phyloP scores from a whole-genome alignment of 1,140 invertebrate species.

The Palaemon carinicauda region DNA sequence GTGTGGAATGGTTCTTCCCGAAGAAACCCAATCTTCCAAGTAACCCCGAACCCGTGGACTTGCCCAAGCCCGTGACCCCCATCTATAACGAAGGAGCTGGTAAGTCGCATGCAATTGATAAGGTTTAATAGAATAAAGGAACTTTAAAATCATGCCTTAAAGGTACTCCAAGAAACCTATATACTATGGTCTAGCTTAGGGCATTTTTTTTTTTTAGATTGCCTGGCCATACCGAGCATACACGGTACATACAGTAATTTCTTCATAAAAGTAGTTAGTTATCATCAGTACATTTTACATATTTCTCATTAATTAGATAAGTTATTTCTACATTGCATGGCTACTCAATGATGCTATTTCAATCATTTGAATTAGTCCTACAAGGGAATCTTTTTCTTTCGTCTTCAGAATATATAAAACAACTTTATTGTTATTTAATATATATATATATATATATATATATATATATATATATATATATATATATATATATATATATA shows the following conservation, averaged over 20 bases:
- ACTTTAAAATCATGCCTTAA: no score
- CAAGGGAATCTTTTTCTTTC: not conserved
- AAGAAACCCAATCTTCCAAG: slow-evolving; percentile 27
- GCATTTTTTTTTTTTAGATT: no score
- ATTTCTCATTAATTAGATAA: no score
- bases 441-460: not conserved
- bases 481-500: not conserved
- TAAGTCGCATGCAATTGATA: not conserved
- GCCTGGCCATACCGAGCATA: no score
- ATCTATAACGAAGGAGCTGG: not conserved
- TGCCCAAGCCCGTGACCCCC: slow-evolving; percentile 30
- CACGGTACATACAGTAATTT: no score
- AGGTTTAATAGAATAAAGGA: not conserved
- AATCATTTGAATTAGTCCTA: not conserved
- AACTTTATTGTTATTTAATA: not conserved
- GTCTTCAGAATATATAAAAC: not conserved
- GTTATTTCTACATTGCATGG: no score
- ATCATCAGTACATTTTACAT: no score
- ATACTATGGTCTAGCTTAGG: no score
- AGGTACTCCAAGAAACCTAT: no score
- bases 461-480: not conserved
- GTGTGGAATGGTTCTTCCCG: not conserved
- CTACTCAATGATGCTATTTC: no score
- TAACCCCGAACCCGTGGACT: slow-evolving; percentile 3
- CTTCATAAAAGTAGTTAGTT: no score